Evolutionary conservation across 2,888 invertebrate species (phyloP), one percentile per base, ranked within the genome.

Genomic region (Ophion slaviceki): DNA sequence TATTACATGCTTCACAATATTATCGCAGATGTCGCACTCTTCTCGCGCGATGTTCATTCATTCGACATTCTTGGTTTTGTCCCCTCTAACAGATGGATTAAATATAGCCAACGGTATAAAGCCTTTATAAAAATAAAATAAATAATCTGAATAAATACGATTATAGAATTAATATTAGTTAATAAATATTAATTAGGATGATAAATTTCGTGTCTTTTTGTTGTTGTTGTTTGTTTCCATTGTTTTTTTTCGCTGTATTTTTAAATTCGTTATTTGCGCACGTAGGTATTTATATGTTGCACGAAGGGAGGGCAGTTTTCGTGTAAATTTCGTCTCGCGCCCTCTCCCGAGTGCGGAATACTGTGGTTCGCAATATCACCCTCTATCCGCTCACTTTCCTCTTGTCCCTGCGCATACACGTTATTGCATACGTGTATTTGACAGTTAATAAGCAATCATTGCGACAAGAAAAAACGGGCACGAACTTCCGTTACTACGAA

Each of bases 101-200:
- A 82, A 86, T 83, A 87, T 88, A 87, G 88, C 90, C 88, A 87
- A 87, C 88, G 86, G 89, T 91, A 92, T 93, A 92, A 92, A 92
- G 91, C 92, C 91, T 92, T 92, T 92, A 92, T 90, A 93, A 93
- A 93, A 92, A 92, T 93, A 94, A 93, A 94, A 93, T 93, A 93
- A 94, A 93, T 93, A 93, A 93, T 93, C 92, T 93, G 92, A 92
- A 93, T 94, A 93, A 93, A 93, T 93, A 93, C 90, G 90, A 88
- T 90, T 90, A 92, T 89, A 90, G 86, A 86, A 88, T 89, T 92
- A 92, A 87, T 90, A 91, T 92, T 92, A 91, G 90, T 93, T 90
- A 93, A 93, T 93, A 93, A 93, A 93, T 93, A 93, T 92, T 90
- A 87, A 88, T 90, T 91, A 90, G 89, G 89, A 91, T 89, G 88